These are phyloP conservation scores for Oscheius onirici DNA, from an alignment of 2,888 invertebrate species.

Conservation along the genomic window DNA sequence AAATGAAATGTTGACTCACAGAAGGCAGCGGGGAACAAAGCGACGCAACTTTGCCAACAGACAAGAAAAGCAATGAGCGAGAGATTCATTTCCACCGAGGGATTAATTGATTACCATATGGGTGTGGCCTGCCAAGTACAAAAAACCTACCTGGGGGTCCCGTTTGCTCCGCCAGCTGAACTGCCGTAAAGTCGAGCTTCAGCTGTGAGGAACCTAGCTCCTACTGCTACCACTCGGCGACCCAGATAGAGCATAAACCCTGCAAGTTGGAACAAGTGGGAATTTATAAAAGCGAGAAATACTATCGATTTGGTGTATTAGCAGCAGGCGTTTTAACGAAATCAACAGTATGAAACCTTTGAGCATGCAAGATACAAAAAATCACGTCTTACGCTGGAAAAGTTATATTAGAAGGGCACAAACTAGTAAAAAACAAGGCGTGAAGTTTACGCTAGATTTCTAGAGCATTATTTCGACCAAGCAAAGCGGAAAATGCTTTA, in stretches of 20 bases:
- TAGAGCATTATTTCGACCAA: too few species aligned
- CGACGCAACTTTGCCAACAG: not conserved
- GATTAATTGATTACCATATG: constrained; percentile 7
- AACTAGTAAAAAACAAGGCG: too few species aligned
- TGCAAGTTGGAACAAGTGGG: not conserved
- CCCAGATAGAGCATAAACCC: constrained; percentile 10
- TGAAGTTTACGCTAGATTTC: too few species aligned
- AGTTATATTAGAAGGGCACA: too few species aligned
- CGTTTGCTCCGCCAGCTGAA: constrained; percentile 4
- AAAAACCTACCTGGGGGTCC: constrained; percentile 4
- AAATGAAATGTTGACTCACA: not conserved
- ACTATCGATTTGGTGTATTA: not conserved
- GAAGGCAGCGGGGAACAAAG: not conserved
- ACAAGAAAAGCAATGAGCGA: not conserved
- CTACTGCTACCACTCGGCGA: constrained; percentile 12
- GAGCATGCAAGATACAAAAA: too few species aligned
- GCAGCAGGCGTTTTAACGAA: too few species aligned
- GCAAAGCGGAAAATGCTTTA: too few species aligned
- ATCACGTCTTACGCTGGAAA: too few species aligned
- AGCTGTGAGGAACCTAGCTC: constrained; percentile 7
- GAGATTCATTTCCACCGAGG: not conserved
- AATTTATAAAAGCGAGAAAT: not conserved
- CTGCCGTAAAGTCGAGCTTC: constrained; percentile 1
- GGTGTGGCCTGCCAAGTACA: not conserved
- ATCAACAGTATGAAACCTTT: too few species aligned